Percentiles rank a stretch among this genome's conserved stretches.
Evolutionary conservation across 1,140 invertebrate genomes (phyloP).

Genomic region (Bradysia coprophila): DNA sequence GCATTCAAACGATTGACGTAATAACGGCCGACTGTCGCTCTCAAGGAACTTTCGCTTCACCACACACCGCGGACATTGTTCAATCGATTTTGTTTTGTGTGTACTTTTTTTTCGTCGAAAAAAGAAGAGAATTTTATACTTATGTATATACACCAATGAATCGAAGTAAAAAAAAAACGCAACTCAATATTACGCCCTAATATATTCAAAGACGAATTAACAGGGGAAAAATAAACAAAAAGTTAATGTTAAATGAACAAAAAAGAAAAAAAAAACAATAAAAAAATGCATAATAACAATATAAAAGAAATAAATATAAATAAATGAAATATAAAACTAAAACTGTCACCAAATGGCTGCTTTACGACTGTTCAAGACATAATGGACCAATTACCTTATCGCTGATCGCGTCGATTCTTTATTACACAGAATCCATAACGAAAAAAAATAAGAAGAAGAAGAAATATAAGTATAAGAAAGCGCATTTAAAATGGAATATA

Average conservation of each 20-base stretch:
- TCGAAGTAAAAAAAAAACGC: too few relatives aligned
- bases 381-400: conserved; percentile 3
- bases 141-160: background rate
- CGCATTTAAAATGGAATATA: too few relatives aligned
- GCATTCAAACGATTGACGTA: background rate
- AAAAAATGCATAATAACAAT: background rate
- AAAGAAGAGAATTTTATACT: background rate
- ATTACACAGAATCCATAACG: background rate
- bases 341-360: conserved; percentile 2
- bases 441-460: background rate
- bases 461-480: too few relatives aligned
- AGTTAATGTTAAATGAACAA: background rate
- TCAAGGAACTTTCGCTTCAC: background rate
- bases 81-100: background rate
- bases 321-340: conserved; percentile 1
- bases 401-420: conserved; percentile 3
- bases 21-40: background rate
- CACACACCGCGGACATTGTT: background rate
- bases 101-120: background rate
- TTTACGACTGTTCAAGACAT: conserved; percentile 2
- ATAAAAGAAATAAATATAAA: background rate
- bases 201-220: too few relatives aligned
- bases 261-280: background rate
- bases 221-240: too few relatives aligned
- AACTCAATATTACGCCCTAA: too few relatives aligned